A percentile compares a stretch with the other conserved stretches of the same genome.
These are phyloP conservation scores for Manis crassicaudata DNA, from an alignment of 2,797 vertebrate genomes.

Conservation along the genomic window DNA sequence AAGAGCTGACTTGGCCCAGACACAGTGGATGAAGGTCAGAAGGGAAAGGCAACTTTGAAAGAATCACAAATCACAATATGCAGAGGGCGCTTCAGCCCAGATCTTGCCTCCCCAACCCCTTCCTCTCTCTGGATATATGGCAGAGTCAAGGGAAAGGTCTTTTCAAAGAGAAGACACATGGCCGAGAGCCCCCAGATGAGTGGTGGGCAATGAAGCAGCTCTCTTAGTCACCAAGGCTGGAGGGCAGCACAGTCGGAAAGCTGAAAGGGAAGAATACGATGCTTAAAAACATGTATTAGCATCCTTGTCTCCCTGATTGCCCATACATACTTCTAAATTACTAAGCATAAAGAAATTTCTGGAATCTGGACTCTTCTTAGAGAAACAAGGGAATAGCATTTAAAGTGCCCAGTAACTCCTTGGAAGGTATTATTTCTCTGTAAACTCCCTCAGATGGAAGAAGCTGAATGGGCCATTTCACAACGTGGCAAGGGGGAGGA, in stretches of 20 bases:
- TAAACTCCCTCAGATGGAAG: background rate
- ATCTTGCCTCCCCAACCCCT: background rate
- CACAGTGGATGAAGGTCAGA: background rate
- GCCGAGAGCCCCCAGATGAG: background rate
- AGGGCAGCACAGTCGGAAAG: background rate
- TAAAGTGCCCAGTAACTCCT: slow-evolving; percentile 31
- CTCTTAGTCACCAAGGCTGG: background rate
- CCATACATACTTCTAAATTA: background rate
- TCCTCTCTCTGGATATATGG: background rate
- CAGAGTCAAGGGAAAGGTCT: background rate
- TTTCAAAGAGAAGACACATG: background rate
- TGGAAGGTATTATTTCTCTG: slow-evolving; percentile 41
- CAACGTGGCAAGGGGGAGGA: background rate
- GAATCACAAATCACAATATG: background rate
- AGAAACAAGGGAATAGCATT: slow-evolving; percentile 2
- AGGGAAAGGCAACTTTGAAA: background rate
- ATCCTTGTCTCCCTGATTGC: background rate
- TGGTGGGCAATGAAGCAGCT: background rate
- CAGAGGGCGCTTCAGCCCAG: background rate
- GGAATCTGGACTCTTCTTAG: background rate
- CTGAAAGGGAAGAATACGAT: background rate
- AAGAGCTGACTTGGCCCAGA: background rate
- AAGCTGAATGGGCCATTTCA: slow-evolving; percentile 53
- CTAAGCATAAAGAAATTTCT: slow-evolving; percentile 24
- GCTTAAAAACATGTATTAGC: background rate